Evolutionary conservation across 2,797 vertebrate genomes (phyloP).

Genomic region (Dermochelys coriacea): DNA sequence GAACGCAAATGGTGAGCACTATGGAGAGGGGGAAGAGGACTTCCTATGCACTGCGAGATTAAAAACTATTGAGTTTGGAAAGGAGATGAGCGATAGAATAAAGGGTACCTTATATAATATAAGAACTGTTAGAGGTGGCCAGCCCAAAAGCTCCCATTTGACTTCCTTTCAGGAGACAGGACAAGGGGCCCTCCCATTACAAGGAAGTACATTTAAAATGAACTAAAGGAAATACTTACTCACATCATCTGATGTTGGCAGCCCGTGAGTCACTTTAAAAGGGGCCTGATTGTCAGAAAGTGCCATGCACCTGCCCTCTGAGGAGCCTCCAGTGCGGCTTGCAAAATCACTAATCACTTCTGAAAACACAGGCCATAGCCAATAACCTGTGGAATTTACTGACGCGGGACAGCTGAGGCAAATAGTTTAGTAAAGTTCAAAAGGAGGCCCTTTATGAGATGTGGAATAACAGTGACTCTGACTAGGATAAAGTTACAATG

Average conservation of each 20-base stretch:
- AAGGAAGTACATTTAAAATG: background rate
- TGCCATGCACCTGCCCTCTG: background rate
- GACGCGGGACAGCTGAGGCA: background rate
- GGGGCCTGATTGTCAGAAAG: background rate
- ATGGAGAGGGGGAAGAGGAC: background rate
- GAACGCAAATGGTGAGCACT: background rate
- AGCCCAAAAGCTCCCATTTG: constrained; percentile 16
- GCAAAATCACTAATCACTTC: background rate
- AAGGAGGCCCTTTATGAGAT: background rate
- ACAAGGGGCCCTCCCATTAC: background rate
- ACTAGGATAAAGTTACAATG: background rate
- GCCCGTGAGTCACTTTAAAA: background rate
- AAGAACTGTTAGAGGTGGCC: background rate
- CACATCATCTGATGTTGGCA: background rate
- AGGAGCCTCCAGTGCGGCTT: background rate
- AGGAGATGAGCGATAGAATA: background rate
- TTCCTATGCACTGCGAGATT: background rate
- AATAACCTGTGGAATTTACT: background rate
- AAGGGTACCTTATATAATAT: background rate
- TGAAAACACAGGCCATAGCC: background rate
- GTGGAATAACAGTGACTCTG: background rate
- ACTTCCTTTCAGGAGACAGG: background rate
- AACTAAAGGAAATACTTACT: background rate
- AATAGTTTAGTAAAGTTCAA: background rate
- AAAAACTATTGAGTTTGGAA: background rate